Base-by-base conservation (phyloP, 92 coral and sea anemone genomes). In the Paragorgia papillata region DNA sequence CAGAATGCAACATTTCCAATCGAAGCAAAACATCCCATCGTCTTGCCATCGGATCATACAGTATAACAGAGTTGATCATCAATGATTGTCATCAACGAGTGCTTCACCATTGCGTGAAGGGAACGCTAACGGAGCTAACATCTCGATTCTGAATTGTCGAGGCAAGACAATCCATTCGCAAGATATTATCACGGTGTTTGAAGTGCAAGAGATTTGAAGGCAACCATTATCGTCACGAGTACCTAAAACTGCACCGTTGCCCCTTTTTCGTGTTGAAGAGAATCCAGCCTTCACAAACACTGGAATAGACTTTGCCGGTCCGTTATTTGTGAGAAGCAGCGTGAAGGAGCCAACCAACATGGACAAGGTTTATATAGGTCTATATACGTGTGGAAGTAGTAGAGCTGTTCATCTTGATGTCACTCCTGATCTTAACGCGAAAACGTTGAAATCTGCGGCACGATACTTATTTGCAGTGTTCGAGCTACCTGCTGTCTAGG, bases 241-340 rank as follows among this genome's bases (percentile, higher is more conserved):
- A 34, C 35, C 35, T 21, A 30, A 53, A 1, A 1, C 75, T 18
- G 59, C 59, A 41, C 2, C 69, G 3, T 15, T 62, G 17, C 69
- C 69, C 1, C 8, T 22, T 19, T 27, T 62, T 43, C 24, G 43
- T 17, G 31, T 43, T 5, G 25, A 68, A 1, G 75, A 68, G 30
- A 53, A 30, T 51, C 19, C 37, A 30, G 65, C 35, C 6, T 37
- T 73, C 24, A 60, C 80, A 1, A 70, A 81, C 56, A 44, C 56
- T 32, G 74, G 80, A 57, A 61, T 62, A 18, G 80, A 81, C 39
- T 61, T 31, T 48, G 77, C 86, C 0, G 62, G 82, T 8, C 86
- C 82, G 4, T 55, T 82, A 15, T 68, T 48, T 35, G n/a, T n/a
- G n/a, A n/a, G n/a, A n/a, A n/a, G n/a, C n/a, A n/a, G 75, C 41